A percentile compares a stretch with the other conserved stretches of the same genome.
Conservation (phyloP, 2,113 vertebrate genomes). For the Scopus umbretta region DNA sequence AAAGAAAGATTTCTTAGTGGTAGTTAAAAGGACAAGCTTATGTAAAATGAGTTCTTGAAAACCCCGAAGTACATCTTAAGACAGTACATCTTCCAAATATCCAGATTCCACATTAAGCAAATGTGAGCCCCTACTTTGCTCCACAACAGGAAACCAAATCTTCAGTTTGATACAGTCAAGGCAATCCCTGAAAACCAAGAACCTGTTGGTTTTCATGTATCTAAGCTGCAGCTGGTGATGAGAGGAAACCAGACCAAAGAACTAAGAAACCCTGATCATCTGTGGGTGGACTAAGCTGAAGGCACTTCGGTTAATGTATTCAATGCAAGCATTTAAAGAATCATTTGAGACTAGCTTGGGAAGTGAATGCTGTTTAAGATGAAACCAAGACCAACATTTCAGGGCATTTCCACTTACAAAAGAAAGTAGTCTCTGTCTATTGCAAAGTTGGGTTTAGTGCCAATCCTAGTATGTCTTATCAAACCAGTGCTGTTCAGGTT, state of each 20-base stretch:
- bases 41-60: background rate
- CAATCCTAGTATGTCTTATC: background rate
- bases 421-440: background rate
- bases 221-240: background rate
- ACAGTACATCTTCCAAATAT: background rate
- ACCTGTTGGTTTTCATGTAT: background rate
- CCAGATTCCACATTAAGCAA: background rate
- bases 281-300: background rate
- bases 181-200: background rate
- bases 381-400: background rate
- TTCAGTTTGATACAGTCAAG: background rate
- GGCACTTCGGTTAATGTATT: background rate
- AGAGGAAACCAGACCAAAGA: background rate
- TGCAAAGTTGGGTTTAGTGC: background rate
- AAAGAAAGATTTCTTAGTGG: background rate
- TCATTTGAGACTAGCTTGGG: background rate
- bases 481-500: background rate
- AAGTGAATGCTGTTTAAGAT: background rate
- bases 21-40: background rate
- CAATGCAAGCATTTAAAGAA: background rate
- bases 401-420: background rate
- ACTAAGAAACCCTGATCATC: background rate
- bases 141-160: background rate
- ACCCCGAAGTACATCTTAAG: background rate
- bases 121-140: background rate